Base-by-base conservation (phyloP, 2,113 vertebrate species). In the Crypturellus undulatus region DNA sequence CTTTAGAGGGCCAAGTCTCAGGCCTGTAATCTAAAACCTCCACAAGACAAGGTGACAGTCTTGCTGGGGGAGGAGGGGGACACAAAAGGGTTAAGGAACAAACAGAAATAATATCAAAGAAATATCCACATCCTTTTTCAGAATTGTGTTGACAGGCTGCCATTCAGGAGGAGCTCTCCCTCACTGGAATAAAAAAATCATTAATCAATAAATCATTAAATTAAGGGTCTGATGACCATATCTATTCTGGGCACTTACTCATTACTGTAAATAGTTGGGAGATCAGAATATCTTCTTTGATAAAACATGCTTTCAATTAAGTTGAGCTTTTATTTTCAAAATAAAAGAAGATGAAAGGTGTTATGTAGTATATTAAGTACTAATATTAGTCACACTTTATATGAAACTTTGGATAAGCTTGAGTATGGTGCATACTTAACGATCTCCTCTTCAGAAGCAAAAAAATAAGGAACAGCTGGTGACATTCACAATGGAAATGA, bases 201-300 rank as follows among this genome's bases (percentile, higher is more conserved):
- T 93, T 84, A 86, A 93, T 90, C 90, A 90, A 90, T 93, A 96
- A 90, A 94, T 94, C 87, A 94, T 84, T 93, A 94, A 70, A 95
- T 95, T 94, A 93, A 64, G 65, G 30, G 73, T 34, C 83, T 90
- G 83, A 79, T 0, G 0, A 92, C 80, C 69, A 71, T 52, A 56
- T 92, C 89, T 84, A 72, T 68, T 84, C 83, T 28, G 26, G 43
- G 76, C 69, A 51, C 72, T 93, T 83, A 45, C 34, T 93, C 88
- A 96, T 95, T 83, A 84, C 32, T 82, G 36, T 9, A 72, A 72
- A 18, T 69, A 79, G 72, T 72, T 69, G 30, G 69, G 65, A 86
- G 58, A 94, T 83, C 76, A 86, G 58, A 79, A 15, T 80, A 86
- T 54, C 26, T 90, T 71, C 58, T 78, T 90, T 15, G 71, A 13